Conservation (phyloP, 1,140 invertebrate species). For the Nylanderia fulva region DNA sequence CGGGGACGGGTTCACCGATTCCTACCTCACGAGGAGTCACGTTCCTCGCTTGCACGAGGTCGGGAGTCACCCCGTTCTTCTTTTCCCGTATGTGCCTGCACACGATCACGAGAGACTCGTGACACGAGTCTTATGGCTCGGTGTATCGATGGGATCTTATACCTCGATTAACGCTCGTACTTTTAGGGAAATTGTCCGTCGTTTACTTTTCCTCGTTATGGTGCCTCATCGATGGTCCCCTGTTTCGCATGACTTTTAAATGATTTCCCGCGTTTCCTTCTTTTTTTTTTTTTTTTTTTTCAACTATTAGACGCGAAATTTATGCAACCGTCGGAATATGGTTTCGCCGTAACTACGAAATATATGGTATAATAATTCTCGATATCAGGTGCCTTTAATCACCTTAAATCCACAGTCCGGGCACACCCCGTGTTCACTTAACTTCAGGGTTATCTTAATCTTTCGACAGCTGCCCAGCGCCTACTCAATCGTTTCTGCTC, state of each 20-base stretch:
- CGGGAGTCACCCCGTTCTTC: constrained; percentile 10
- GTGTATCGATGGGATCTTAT: constrained; percentile 62
- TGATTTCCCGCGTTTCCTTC: neutral
- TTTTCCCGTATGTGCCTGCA: constrained; percentile 32
- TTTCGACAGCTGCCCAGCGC: constrained; percentile 86
- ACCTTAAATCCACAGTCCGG: constrained; percentile 85
- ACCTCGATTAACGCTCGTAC: constrained; percentile 65
- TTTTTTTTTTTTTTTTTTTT: no score
- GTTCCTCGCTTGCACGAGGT: constrained; percentile 43
- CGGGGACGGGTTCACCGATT: constrained; percentile 77
- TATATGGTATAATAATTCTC: constrained; percentile 85
- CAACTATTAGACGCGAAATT: constrained; percentile 70
- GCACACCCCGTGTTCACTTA: constrained; percentile 83
- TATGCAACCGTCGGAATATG: constrained; percentile 78
- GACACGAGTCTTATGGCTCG: constrained; percentile 60
- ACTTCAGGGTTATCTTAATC: constrained; percentile 86
- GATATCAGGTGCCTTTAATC: constrained; percentile 86
- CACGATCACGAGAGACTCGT: constrained; percentile 58
- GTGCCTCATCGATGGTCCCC: no score
- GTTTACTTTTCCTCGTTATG: constrained; percentile 15
- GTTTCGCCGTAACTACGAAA: constrained; percentile 78
- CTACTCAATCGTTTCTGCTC: constrained; percentile 78
- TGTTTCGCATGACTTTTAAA: no score
- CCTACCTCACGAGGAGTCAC: constrained; percentile 67
- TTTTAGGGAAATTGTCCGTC: neutral